These are phyloP conservation scores for Saccostrea glomerata DNA, from an alignment of 1,140 invertebrate genomes.

Conservation along the genomic window DNA sequence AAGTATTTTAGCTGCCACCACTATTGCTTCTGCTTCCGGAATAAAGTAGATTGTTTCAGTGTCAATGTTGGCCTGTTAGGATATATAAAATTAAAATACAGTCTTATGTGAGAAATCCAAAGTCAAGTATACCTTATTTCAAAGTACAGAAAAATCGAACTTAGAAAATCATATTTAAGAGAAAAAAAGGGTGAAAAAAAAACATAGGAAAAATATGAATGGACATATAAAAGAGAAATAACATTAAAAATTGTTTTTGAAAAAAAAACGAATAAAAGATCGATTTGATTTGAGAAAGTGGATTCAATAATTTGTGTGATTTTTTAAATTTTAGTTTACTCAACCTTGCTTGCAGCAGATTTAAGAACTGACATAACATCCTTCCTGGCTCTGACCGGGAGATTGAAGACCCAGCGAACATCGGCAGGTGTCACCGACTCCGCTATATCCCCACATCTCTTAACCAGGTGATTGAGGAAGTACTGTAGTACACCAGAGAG, in stretches of 20 bases:
- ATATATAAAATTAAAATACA: neutral
- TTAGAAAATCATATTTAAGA: neutral
- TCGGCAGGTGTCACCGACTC: neutral
- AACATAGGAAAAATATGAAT: too few relatives aligned
- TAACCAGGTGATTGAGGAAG: neutral
- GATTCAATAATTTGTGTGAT: too few relatives aligned
- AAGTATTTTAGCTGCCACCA: neutral
- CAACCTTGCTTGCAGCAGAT: neutral
- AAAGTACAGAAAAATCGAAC: neutral
- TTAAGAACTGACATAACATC: neutral
- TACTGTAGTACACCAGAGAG: neutral
- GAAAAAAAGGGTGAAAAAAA: neutral
- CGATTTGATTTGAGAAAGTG: too few relatives aligned
- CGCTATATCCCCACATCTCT: neutral
- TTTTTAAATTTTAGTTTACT: neutral
- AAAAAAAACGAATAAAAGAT: too few relatives aligned
- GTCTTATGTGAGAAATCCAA: too few relatives aligned
- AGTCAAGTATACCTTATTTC: too few relatives aligned
- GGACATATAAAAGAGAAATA: too few relatives aligned
- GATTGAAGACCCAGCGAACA: conserved; percentile 13
- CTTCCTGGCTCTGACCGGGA: neutral
- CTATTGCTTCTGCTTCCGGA: neutral
- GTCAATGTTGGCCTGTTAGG: neutral
- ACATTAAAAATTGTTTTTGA: too few relatives aligned
- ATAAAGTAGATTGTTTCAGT: neutral